Conservation (phyloP, 2,797 vertebrate genomes). For the Peromyscus nudipes region DNA sequence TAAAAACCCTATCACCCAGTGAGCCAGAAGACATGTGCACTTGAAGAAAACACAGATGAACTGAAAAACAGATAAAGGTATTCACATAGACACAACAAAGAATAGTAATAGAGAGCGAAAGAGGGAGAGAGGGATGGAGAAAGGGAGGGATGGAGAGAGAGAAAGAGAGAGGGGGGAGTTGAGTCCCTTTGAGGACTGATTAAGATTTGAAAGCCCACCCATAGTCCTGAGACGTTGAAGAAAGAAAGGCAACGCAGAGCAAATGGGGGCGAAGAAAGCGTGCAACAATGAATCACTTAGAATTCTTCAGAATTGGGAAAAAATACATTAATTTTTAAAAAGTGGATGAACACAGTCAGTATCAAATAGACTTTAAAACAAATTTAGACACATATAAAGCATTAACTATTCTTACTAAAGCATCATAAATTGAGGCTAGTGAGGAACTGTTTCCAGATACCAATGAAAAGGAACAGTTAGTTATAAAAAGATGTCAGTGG, state of each 20-base stretch:
- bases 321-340: not conserved
- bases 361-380: not conserved
- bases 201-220: not conserved
- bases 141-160: not conserved
- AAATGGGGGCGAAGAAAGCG: not conserved
- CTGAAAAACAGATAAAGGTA: not conserved
- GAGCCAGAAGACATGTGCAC: not conserved
- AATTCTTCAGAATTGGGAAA: not conserved
- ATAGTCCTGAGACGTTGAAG: not conserved
- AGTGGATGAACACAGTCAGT: not conserved
- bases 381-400: not conserved
- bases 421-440: not conserved
- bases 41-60: not conserved
- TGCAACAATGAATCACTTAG: not conserved
- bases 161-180: not conserved
- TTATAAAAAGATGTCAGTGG: not conserved
- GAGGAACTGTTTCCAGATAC: not conserved
- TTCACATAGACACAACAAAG: not conserved
- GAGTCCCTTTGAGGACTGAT: fast-evolving
- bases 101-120: not conserved
- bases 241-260: not conserved
- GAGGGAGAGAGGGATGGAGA: not conserved
- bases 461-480: not conserved
- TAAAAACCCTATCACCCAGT: not conserved
- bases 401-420: not conserved